Evolutionary conservation across 1,140 invertebrate species (phyloP), one percentile per base, ranked within the genome.

Genomic region (Megathymus violae): DNA sequence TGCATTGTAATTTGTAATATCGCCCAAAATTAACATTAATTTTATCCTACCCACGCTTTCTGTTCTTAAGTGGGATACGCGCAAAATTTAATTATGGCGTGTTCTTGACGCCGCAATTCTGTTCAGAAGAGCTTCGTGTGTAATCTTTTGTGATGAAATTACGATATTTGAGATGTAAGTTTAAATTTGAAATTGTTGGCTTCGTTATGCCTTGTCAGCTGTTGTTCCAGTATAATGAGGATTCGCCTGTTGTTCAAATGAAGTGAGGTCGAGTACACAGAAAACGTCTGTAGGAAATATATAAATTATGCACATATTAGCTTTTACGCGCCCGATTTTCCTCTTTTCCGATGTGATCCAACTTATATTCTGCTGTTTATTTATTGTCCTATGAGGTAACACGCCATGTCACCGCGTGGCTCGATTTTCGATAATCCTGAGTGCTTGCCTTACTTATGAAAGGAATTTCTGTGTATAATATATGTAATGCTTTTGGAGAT

Each of bases 141-240:
- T 58, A 58, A 58, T 58, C 52, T 58, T 58, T 58, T 58, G 52
- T 58, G 41, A 31, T 41, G 41, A 58, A 58, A 58, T 58, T 58
- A 58, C 52, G 52, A 58, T 58, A 14, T 41, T 50, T 44, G 27
- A 1, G 9, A 14, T 40, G 22, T 41, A 44, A 58, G 27, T 46
- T 22, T 11, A 41, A 41, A 46, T 58, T 58, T 44, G 14, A 40
- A 58, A 58, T n/a, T 15, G 17, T 15, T 16, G 54, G 54, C 54
- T 34, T 58, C 41, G 41, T 58, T 58, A 58, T 17, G 41, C 34
- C 41, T 9, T 9, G 22, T 17, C 27, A 4, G 3, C 1, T 9
- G 27, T 31, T 31, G 5, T 22, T 22, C 5, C 19, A n/a, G n/a
- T 31, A 9, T 31, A 31, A 31, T 31, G 9, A 31, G 5, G 2